Conservation (phyloP, 2,888 invertebrate genomes). For the Altica lythri region DNA sequence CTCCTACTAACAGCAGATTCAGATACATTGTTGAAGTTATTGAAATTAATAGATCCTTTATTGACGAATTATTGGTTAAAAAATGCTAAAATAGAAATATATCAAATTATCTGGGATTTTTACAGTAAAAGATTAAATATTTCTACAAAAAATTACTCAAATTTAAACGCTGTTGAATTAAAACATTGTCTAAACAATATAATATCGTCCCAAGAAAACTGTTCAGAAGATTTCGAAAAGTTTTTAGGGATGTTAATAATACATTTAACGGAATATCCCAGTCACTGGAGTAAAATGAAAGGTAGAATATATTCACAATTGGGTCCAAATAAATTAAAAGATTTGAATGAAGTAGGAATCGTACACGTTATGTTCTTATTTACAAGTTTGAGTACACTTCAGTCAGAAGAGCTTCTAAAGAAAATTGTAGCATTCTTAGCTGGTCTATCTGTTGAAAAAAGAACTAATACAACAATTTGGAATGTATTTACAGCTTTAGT, state of each 20-base stretch:
- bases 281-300: conserved; percentile 54
- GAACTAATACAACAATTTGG: conserved; percentile 43
- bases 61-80: conserved; percentile 49
- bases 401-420: conserved; percentile 49
- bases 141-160: conserved; percentile 39
- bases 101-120: conserved; percentile 53
- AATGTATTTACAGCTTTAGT: conserved; percentile 50
- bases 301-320: conserved; percentile 55
- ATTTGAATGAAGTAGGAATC: conserved; percentile 49
- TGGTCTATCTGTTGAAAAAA: conserved; percentile 43
- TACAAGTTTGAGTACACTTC: conserved; percentile 44
- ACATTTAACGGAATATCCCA: conserved; percentile 49
- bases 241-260: conserved; percentile 49
- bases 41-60: conserved; percentile 46
- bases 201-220: conserved; percentile 36
- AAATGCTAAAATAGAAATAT: conserved; percentile 49
- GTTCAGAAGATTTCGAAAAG: conserved; percentile 49
- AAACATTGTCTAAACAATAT: conserved; percentile 42
- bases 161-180: conserved; percentile 33
- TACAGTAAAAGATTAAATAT: conserved; percentile 50
- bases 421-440: conserved; percentile 48
- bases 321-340: conserved; percentile 52
- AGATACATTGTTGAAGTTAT: conserved; percentile 40
- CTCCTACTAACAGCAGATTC: conserved; percentile 35
- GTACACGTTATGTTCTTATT: conserved; percentile 50